Evolutionary conservation across 2,797 vertebrate species (phyloP).

Genomic region (Cyclura pinguis): DNA sequence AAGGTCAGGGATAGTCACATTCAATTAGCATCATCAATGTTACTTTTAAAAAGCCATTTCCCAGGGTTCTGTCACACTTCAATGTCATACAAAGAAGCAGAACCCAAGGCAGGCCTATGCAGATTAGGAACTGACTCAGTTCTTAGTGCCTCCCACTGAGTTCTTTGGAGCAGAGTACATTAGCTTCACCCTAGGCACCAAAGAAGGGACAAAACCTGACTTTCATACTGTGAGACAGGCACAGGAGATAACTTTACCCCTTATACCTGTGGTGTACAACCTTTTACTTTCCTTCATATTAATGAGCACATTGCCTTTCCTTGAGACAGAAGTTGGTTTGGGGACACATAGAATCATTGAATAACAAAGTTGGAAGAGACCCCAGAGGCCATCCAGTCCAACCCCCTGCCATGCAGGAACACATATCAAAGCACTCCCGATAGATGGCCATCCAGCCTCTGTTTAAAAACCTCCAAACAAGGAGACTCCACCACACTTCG

Average conservation of each 20-base stretch:
- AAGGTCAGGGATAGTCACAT: background rate
- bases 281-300: background rate
- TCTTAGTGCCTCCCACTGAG: background rate
- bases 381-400: no score
- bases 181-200: background rate
- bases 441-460: no score
- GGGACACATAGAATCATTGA: no score
- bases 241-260: background rate
- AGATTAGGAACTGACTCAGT: background rate
- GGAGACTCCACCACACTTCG: no score
- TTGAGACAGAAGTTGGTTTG: background rate
- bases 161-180: background rate
- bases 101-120: background rate
- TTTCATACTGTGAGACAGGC: background rate
- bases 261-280: background rate
- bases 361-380: no score
- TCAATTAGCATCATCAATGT: background rate
- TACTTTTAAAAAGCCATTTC: constrained; percentile 10
- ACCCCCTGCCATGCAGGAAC: no score
- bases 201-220: background rate
- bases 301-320: background rate
- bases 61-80: background rate
- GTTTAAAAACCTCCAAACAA: no score
- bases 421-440: no score
- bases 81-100: background rate